Evolutionary conservation across 2,888 invertebrate genomes (phyloP), one percentile per base, ranked within the genome.

Genomic region (Pyrochroa serraticornis): DNA sequence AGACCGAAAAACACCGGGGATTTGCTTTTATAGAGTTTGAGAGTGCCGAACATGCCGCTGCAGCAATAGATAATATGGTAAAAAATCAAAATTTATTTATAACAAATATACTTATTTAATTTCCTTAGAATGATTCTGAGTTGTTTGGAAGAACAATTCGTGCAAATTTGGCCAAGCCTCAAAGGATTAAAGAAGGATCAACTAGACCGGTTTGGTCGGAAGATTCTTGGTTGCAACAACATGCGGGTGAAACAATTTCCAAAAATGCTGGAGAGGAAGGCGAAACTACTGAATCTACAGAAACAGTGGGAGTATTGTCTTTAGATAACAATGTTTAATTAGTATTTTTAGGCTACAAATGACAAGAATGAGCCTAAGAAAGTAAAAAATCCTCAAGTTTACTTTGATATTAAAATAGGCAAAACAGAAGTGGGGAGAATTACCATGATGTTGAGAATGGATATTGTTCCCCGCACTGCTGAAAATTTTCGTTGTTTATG

Each of bases 1-100:
- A 98, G 80, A 89, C 91, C 50, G 96, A 97, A 75, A 96, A 95
- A 75, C 97, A 98, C 75, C 84, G 97, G 73, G 97, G 97, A n/a
- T 99, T 97, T 82, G 97, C 97, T 0, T 99, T 99, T 77, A 91
- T 99, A 64, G 99, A 99, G 81, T 99, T 95, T 82, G 99, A 99
- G 81, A 85, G 88, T 66, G 91, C 94, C 6, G 98, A 98, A 82
- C 99, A 99, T 86, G 97, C 98, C n/a, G 91, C 94, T 7, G 93
- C 97, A 32, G 97, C 98, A 42, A 97, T 99, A 71, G 98, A 99
- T 79, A 99, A 99, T 75, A 97, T 99, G 98, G 95, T 95, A 80
- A 39, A 10, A 3, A 39, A n/a, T n/a, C n/a, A n/a, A n/a, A n/a
- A n/a, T n/a, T n/a, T n/a, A n/a, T n/a, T n/a, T n/a, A n/a, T n/a